phyloP scores from a whole-genome alignment of 1,140 invertebrate genomes.

The Chrysomallon squamiferum region DNA sequence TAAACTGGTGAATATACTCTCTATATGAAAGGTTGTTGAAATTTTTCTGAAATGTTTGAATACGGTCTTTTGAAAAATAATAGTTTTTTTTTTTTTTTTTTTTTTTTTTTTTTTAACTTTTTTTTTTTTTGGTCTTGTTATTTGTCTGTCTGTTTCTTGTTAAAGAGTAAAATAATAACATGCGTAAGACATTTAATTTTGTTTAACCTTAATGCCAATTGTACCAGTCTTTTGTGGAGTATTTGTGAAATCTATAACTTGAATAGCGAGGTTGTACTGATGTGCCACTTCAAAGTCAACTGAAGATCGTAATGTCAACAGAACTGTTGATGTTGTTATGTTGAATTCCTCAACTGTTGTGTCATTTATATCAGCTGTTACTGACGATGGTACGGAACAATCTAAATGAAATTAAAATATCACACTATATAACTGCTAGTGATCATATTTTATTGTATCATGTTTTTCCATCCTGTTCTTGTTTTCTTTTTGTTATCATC shows the following conservation, averaged over 20 bases:
- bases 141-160: no score
- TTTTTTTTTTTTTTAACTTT: no score
- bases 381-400: conserved; percentile 16
- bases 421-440: no score
- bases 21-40: no score
- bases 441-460: no score
- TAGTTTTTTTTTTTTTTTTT: no score
- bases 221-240: conserved; percentile 27
- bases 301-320: conserved; percentile 28
- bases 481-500: no score
- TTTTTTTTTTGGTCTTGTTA: no score
- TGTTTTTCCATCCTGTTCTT: no score
- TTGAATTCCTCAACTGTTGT: conserved; percentile 19
- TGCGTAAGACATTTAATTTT: not conserved
- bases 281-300: conserved; percentile 32
- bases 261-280: conserved; percentile 24
- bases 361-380: conserved; percentile 22
- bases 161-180: not conserved
- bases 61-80: no score
- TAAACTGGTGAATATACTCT: no score
- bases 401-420: conserved; percentile 14
- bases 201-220: conserved; percentile 30
- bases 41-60: no score
- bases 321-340: conserved; percentile 21
- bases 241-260: conserved; percentile 26